Conservation (phyloP, 2,888 invertebrate species). For the Chironomus tentans region DNA sequence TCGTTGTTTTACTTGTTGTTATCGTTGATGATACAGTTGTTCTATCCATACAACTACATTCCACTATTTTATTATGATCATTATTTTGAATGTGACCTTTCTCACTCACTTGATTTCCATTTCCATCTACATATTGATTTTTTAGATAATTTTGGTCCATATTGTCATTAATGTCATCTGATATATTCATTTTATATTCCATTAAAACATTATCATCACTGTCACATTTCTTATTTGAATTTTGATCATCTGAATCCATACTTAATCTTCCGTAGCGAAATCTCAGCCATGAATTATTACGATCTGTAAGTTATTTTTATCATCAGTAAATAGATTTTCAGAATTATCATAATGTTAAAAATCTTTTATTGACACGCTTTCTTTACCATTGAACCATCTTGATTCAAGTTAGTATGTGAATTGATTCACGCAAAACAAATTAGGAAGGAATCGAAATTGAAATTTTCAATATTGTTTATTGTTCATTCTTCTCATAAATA, state of each 20-base stretch:
- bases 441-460: no score
- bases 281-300: constrained; percentile 41
- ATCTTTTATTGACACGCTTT: no score
- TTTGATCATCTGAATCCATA: constrained; percentile 39
- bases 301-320: constrained; percentile 34
- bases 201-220: neutral
- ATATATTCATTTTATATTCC: neutral
- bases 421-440: no score
- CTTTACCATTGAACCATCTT: no score
- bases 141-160: neutral
- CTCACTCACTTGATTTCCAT: neutral
- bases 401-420: no score
- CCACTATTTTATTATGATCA: neutral
- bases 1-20: neutral
- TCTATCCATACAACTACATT: constrained; percentile 27
- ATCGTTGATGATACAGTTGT: neutral
- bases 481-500: no score
- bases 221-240: constrained; percentile 28
- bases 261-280: constrained; percentile 42
- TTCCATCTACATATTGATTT: constrained; percentile 2
- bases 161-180: neutral
- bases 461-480: no score
- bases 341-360: no score
- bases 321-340: no score
- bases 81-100: neutral